phyloP scores from a whole-genome alignment of 2,113 vertebrate genomes.

The Pseudorectes ferrugineus region DNA sequence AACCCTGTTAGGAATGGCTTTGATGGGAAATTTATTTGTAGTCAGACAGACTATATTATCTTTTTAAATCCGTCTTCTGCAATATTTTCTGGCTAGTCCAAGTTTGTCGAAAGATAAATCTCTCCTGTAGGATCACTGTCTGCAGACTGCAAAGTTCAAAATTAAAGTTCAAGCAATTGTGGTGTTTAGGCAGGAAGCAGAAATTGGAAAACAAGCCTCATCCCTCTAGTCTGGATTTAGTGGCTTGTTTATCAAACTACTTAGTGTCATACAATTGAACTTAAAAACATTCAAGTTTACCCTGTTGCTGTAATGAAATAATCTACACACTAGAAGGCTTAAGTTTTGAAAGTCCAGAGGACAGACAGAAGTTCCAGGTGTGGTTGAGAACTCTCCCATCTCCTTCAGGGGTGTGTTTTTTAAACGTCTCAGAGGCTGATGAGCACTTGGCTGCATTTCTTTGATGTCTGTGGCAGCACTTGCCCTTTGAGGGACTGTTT shows the following conservation, averaged over 20 bases:
- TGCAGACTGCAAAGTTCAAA: background rate
- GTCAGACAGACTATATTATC: background rate
- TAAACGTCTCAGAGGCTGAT: background rate
- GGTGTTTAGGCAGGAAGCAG: background rate
- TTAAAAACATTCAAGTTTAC: fast-evolving
- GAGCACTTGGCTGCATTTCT: background rate
- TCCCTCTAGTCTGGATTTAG: background rate
- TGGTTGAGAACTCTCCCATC: background rate
- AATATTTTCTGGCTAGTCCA: background rate
- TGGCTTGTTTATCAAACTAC: background rate
- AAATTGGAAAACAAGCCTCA: background rate
- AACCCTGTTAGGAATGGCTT: background rate
- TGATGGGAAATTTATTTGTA: background rate
- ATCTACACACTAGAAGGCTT: fast-evolving
- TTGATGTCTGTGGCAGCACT: background rate
- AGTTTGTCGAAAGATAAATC: background rate
- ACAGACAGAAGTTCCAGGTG: background rate
- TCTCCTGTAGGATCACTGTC: background rate
- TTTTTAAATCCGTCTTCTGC: background rate
- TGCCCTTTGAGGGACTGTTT: fast-evolving
- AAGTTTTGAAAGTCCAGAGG: background rate
- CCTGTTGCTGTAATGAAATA: background rate
- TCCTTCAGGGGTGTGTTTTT: background rate
- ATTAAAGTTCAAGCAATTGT: background rate
- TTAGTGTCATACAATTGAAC: background rate